Evolutionary conservation across 2,113 vertebrate genomes (phyloP), one percentile per base, ranked within the genome.

Genomic region (Melanerpes formicivorus): DNA sequence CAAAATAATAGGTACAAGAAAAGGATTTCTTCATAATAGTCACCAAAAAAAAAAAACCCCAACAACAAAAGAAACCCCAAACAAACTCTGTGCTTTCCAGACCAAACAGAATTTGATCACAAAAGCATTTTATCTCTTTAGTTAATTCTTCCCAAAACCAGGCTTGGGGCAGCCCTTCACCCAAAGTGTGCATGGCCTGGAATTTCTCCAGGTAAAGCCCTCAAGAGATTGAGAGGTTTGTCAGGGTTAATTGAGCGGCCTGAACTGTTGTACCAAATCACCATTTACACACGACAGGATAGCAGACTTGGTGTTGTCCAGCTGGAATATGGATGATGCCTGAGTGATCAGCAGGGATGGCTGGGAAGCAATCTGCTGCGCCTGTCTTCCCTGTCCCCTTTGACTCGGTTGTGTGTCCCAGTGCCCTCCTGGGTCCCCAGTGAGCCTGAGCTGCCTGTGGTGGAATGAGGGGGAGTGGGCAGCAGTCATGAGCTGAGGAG

Each of bases 271-370:
- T 37, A 6, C 67, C 10, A 0, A 0, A 5, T 7, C 76, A 2
- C 37, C 72, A 11, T 67, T 89, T 55, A 37, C 71, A 11, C 32
- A 4, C 4, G 0, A 1, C 3, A 2, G 0, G 5, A 0, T 9
- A 1, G 3, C 66, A 12, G 56, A 46, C 66, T 5, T 22, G 14
- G 30, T 6, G 67, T 8, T 65, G 67, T 76, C 63, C 82, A 5
- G 69, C 44, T 3, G 27, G 46, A 30, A 4, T 0, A 5, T 0
- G 65, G 74, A 1, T 1, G 66, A 16, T 15, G 63, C 42, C 21
- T 3, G 56, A 26, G 72, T 5, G 22, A 65, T 56, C 63, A 63
- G 66, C 88, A 3, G 75, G 82, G 85, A 4, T 3, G 75, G 54
- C 71, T 84, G 62, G 54, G 19, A 18, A 30, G 40, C 88, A 63